Conservation (phyloP, 2,888 invertebrate species). For the Acrobasis repandana region DNA sequence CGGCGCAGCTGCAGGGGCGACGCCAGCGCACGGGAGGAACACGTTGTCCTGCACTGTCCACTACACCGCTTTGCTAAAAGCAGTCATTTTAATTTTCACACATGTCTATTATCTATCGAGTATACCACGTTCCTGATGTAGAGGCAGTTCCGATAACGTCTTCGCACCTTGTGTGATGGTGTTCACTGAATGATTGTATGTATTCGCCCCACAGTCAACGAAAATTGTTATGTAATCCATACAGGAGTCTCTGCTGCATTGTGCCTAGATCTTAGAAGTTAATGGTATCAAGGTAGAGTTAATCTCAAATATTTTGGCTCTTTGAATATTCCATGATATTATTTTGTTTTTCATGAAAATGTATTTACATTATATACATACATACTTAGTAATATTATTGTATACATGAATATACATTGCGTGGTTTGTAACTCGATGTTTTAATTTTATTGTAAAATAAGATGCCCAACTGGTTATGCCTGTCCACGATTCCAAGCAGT, state of each 20-base stretch:
- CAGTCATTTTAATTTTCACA: constrained; percentile 2
- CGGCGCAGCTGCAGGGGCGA: constrained; percentile 63
- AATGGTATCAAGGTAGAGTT: constrained; percentile 82
- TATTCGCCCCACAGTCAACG: constrained; percentile 80
- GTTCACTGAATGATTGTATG: constrained; percentile 62
- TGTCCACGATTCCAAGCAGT: constrained; percentile 57
- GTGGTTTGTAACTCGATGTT: constrained; percentile 81
- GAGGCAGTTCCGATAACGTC: constrained; percentile 58
- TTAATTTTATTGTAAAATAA: constrained; percentile 77
- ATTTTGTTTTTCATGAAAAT: constrained; percentile 81
- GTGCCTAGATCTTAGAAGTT: constrained; percentile 84
- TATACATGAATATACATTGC: constrained; percentile 82
- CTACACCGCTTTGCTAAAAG: constrained; percentile 28
- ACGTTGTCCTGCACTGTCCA: constrained; percentile 59
- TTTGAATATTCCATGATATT: constrained; percentile 83
- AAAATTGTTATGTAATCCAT: constrained; percentile 80
- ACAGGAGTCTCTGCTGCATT: constrained; percentile 84
- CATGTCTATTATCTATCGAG: constrained; percentile 7
- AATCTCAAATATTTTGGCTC: constrained; percentile 83
- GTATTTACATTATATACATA: constrained; percentile 82
- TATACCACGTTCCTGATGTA: constrained; percentile 27
- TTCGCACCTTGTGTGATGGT: constrained; percentile 67
- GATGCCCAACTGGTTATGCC: constrained; percentile 75
- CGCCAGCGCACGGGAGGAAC: constrained; percentile 58
- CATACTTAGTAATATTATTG: constrained; percentile 80